Base-by-base conservation (phyloP, 2,113 vertebrate species). In the Colossoma macropomum region DNA sequence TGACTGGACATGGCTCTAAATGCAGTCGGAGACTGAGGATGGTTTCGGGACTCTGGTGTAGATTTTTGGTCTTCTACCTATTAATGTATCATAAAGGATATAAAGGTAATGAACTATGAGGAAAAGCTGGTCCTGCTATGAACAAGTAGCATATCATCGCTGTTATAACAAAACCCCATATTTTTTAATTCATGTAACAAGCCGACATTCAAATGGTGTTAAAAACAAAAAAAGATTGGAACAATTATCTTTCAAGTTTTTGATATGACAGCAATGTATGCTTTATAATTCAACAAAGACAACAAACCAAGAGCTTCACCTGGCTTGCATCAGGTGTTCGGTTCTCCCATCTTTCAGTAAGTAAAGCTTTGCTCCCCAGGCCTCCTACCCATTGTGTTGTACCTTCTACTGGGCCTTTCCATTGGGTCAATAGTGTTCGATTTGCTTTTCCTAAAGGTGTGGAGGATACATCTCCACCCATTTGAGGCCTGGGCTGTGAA, bases 321-420 rank as follows among this genome's bases (percentile, higher is more conserved):
- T 92, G 93, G 83, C 70, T 63, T 75, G 81, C 23, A 7, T 86
- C 41, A 28, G 80, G 0, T 11, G 81, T 84, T 88, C 84, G 80
- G 25, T 91, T 90, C 3, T 84, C 79, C 23, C 38, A 84, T 87
- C 87, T 91, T 56, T 93, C 89, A 32, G 89, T 25, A 66, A 92
- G 88, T 23, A 87, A 86, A 0, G 89, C 75, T 81, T 79, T 92
- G 59, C 87, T 87, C 23, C 85, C 89, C 0, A 85, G 77, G 7
- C 87, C 87, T 56, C 81, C 81, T 2, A 75, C 28, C 89, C 86
- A 87, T 25, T 79, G 75, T 0, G 78, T 48, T 70, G 56, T 73
- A 32, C 84, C 85, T 15, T 50, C 84, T 34, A 41, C n/a, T 41
- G 30, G 19, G 0, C 27, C 50, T 30, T 78, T 81, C 38, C 34